phyloP scores from a whole-genome alignment of 2,797 vertebrate species.

The Aythya fuligula region DNA sequence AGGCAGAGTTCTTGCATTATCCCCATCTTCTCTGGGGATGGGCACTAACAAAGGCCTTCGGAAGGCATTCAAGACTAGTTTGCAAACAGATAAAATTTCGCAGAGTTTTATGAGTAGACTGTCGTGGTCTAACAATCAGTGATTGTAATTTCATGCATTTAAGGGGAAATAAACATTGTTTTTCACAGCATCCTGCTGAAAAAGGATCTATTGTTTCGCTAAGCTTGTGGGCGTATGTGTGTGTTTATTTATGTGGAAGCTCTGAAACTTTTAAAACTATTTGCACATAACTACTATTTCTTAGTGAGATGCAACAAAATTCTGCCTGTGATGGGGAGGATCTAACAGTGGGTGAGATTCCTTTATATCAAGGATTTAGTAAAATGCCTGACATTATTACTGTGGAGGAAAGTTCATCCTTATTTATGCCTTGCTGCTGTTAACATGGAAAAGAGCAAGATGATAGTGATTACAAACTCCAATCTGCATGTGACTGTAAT shows the following conservation, averaged over 20 bases:
- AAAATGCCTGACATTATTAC: background rate
- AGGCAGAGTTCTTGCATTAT: background rate
- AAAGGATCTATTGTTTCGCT: conserved; percentile 52
- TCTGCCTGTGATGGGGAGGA: background rate
- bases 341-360: background rate
- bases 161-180: conserved; percentile 42
- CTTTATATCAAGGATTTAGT: background rate
- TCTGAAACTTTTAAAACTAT: background rate
- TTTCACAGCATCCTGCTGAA: conserved; percentile 59
- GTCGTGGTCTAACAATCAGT: conserved; percentile 54
- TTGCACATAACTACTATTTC: background rate
- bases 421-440: conserved; percentile 26
- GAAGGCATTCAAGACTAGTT: conserved; percentile 30
- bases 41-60: conserved; percentile 31
- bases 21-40: background rate
- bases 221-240: background rate
- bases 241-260: conserved; percentile 47
- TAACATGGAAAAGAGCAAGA: conserved; percentile 31
- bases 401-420: background rate
- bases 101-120: conserved; percentile 19
- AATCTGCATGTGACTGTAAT: background rate
- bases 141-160: conserved; percentile 61
- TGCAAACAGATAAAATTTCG: conserved; percentile 56
- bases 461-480: background rate
- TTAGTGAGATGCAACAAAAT: background rate